A percentile compares a stretch with the other conserved stretches of the same genome.
phyloP scores from a whole-genome alignment of 2,888 invertebrate species.

The Pollenia amentaria region DNA sequence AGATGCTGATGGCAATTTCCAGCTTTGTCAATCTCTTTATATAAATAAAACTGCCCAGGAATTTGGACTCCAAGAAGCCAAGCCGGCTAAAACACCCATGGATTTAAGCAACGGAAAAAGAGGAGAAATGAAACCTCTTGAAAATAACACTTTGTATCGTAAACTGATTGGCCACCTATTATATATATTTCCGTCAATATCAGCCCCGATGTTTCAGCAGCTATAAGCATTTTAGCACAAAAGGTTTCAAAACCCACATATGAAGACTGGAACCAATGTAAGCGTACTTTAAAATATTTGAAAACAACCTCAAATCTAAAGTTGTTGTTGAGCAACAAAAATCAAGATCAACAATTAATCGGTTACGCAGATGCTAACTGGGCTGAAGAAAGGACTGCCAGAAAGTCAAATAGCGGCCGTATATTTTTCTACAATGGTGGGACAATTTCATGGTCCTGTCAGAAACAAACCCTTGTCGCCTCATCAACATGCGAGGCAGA shows the following conservation, averaged over 20 bases:
- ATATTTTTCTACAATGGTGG: constrained; percentile 31
- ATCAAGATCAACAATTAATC: constrained; percentile 12
- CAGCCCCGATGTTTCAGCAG: constrained; percentile 6
- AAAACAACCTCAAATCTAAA: constrained; percentile 5
- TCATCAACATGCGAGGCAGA: constrained; percentile 47
- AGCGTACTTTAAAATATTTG: constrained; percentile 27
- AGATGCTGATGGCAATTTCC: too few relatives aligned
- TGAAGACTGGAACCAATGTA: constrained; percentile 12
- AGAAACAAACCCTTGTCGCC: constrained; percentile 28
- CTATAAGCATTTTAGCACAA: constrained; percentile 20
- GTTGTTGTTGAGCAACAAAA: constrained; percentile 11
- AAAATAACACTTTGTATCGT: neutral
- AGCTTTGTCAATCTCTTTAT: constrained; percentile 58
- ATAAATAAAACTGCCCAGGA: constrained; percentile 66
- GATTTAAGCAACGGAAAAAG: constrained; percentile 67
- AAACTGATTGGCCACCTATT: neutral
- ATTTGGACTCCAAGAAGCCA: constrained; percentile 68
- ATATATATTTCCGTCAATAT: constrained; percentile 10
- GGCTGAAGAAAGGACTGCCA: constrained; percentile 3
- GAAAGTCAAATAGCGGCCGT: constrained; percentile 35
- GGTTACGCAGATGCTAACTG: constrained; percentile 16
- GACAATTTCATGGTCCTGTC: constrained; percentile 36
- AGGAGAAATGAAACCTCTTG: neutral
- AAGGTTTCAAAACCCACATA: constrained; percentile 9
- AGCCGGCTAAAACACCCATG: constrained; percentile 59